Evolutionary conservation across 53 echinoderm and acorn worm genomes (phyloP).

Genomic region (Henricia sp.): DNA sequence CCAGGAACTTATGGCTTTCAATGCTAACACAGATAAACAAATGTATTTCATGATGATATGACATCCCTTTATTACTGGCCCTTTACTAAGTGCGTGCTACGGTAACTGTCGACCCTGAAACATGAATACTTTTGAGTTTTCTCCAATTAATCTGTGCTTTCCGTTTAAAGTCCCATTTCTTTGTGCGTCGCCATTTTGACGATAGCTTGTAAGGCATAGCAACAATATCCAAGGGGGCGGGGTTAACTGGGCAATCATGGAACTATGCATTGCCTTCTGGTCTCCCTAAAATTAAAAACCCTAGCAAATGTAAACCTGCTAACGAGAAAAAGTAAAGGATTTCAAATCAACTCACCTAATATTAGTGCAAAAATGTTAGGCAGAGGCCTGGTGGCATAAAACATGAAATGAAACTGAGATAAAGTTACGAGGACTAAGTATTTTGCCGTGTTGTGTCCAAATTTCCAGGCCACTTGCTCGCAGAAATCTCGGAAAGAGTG

Average conservation of each 20-base stretch:
- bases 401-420: slow-evolving; percentile 97
- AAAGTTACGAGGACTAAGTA: slow-evolving; percentile 85
- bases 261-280: no score
- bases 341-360: slow-evolving; percentile 85
- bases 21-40: slow-evolving; percentile 64
- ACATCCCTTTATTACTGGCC: no score
- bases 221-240: no score
- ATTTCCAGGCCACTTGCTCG: slow-evolving; percentile 67
- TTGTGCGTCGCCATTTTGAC: no score
- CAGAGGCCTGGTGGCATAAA: slow-evolving; percentile 84
- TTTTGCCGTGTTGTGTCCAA: slow-evolving; percentile 78
- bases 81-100: no score
- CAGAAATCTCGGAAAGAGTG: slow-evolving; percentile 76
- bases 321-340: not conserved
- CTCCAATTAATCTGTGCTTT: not conserved
- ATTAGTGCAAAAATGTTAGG: slow-evolving; percentile 93
- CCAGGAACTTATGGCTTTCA: slow-evolving; percentile 83
- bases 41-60: not conserved
- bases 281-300: no score
- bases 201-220: no score
- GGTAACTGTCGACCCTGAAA: not conserved
- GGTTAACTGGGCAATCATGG: no score
- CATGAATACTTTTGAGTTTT: not conserved
- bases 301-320: no score
- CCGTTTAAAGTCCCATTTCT: not conserved